A percentile compares a stretch with the other conserved stretches of the same genome.
phyloP scores from a whole-genome alignment of 2,113 vertebrate species.

The Damaliscus lunatus region DNA sequence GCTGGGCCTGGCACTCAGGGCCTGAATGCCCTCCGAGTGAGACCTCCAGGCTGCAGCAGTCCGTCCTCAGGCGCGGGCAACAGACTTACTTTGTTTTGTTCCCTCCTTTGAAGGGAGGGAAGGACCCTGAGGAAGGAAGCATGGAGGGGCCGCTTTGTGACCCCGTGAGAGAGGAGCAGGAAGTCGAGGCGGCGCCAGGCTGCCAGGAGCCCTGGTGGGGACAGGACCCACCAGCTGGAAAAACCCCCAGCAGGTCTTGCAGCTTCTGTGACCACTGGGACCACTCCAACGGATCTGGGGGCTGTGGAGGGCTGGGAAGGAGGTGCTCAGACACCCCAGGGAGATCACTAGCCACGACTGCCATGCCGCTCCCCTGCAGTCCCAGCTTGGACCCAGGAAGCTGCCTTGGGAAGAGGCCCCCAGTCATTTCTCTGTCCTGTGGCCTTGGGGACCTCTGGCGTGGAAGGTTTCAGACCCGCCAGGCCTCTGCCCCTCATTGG shows the following conservation, averaged over 20 bases:
- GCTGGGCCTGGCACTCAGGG: neutral
- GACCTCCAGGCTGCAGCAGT: neutral
- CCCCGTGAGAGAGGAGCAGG: neutral
- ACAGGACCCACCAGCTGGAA: neutral
- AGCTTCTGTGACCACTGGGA: neutral
- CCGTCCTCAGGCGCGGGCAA: too few relatives aligned
- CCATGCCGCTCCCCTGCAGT: neutral
- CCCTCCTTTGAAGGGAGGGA: neutral
- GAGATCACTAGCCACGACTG: fast-evolving
- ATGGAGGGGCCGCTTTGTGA: fast-evolving
- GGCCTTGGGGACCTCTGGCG: neutral
- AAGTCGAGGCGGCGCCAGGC: fast-evolving
- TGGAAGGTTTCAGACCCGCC: neutral
- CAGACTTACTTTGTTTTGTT: too few relatives aligned
- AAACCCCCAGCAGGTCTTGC: neutral
- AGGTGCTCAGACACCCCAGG: neutral
- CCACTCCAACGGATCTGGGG: neutral
- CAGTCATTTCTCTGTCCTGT: neutral
- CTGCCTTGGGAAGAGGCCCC: neutral
- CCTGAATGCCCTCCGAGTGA: too few relatives aligned
- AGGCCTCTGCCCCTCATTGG: neutral
- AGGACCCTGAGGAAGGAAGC: neutral
- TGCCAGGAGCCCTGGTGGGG: neutral
- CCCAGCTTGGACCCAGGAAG: neutral
- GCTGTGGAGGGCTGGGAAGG: neutral